phyloP scores from a whole-genome alignment of 2,113 vertebrate species.

The Neotragus moschatus region DNA sequence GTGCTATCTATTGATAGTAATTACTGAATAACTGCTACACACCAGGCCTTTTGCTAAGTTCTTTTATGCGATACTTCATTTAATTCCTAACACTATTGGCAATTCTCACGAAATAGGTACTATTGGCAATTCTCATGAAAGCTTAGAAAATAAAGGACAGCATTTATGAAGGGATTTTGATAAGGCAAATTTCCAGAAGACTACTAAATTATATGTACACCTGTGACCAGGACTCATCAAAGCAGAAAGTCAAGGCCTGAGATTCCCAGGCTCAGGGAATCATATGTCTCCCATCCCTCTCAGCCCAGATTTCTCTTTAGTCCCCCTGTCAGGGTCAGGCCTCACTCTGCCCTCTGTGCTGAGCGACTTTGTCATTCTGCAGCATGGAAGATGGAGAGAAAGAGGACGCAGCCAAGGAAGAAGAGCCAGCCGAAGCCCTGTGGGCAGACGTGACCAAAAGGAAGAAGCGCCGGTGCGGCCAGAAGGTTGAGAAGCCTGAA shows the following conservation, averaged over 20 bases:
- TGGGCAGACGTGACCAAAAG: slow-evolving; percentile 82
- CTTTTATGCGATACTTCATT: neutral
- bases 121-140: neutral
- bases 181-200: neutral
- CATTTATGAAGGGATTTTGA: neutral
- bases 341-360: neutral
- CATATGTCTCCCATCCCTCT: neutral
- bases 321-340: neutral
- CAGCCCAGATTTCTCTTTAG: neutral
- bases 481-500: slow-evolving; percentile 88
- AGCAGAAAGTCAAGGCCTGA: neutral
- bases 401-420: slow-evolving; percentile 88
- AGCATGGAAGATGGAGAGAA: slow-evolving; percentile 95
- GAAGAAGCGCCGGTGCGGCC: slow-evolving; percentile 86
- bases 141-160: neutral
- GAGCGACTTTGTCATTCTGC: slow-evolving; percentile 12
- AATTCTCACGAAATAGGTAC: neutral
- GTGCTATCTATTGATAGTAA: neutral
- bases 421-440: slow-evolving; percentile 76
- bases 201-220: neutral
- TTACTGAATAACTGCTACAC: neutral
- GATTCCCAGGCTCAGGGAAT: neutral
- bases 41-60: neutral
- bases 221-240: neutral
- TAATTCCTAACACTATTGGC: neutral